phyloP scores from a whole-genome alignment of 2,113 vertebrate species.

The Rhizomys pruinosus region DNA sequence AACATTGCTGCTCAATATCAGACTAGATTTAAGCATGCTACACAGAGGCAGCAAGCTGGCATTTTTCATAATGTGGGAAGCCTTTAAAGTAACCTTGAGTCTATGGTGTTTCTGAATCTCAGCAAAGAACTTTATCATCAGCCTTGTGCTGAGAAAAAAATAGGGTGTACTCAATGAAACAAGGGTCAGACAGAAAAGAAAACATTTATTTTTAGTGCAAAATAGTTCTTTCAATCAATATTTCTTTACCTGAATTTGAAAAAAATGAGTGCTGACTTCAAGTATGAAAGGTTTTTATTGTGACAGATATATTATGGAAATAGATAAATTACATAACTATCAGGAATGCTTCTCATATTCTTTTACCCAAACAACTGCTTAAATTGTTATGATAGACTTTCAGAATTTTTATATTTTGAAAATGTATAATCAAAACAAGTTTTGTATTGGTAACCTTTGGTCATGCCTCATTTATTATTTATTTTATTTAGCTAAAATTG shows the following conservation, averaged over 20 bases:
- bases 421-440: slow-evolving; percentile 1
- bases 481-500: background rate
- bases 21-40: background rate
- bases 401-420: background rate
- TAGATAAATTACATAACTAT: background rate
- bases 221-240: background rate
- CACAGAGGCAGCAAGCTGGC: background rate
- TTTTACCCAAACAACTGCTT: background rate
- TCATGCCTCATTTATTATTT: background rate
- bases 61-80: background rate
- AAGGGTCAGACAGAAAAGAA: background rate
- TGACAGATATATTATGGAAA: background rate
- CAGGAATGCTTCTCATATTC: background rate
- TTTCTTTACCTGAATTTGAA: background rate
- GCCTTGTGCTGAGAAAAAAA: background rate
- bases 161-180: background rate
- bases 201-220: background rate
- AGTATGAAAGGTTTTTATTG: background rate
- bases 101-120: background rate
- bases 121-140: background rate
- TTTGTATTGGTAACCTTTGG: background rate
- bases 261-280: background rate
- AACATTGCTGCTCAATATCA: background rate
- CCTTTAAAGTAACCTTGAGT: background rate
- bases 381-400: slow-evolving; percentile 22